Conservation (phyloP, 2,888 invertebrate genomes). For the Caenorhabditis sp. region DNA sequence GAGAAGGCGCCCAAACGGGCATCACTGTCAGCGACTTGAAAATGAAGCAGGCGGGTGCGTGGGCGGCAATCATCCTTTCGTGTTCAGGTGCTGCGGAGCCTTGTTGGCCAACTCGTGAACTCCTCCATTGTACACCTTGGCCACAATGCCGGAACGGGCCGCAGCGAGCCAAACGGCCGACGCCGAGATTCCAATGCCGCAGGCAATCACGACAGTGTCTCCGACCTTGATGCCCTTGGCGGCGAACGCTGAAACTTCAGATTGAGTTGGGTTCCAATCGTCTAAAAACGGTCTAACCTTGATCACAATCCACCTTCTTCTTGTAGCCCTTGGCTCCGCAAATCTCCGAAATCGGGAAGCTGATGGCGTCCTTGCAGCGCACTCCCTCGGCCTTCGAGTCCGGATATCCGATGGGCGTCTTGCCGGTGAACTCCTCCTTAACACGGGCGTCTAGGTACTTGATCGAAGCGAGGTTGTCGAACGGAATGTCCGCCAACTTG, state of each 20-base stretch:
- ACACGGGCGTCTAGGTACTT: slow-evolving; percentile 50
- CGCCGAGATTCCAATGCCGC: slow-evolving; percentile 48
- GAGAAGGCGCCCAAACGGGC: no score
- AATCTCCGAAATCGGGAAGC: slow-evolving; percentile 52
- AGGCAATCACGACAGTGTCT: slow-evolving; percentile 44
- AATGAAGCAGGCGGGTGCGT: slow-evolving; percentile 6
- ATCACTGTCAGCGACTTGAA: slow-evolving; percentile 32
- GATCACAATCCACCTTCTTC: slow-evolving; percentile 58
- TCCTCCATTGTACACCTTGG: slow-evolving; percentile 54
- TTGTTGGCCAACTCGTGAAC: slow-evolving; percentile 49
- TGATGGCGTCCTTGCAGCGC: slow-evolving; percentile 50
- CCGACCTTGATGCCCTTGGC: slow-evolving; percentile 52
- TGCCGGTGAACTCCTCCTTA: slow-evolving; percentile 54
- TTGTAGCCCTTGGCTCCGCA: slow-evolving; percentile 56
- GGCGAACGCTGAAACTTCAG: slow-evolving; percentile 52
- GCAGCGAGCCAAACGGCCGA: slow-evolving; percentile 49
- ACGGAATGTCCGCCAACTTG: slow-evolving; percentile 47
- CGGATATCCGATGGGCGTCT: slow-evolving; percentile 53
- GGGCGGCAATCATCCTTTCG: slow-evolving; percentile 20
- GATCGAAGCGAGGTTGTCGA: slow-evolving; percentile 47
- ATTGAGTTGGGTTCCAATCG: no score
- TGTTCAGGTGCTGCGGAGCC: slow-evolving; percentile 50
- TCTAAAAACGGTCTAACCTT: slow-evolving; percentile 12
- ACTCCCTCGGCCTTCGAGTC: slow-evolving; percentile 40
- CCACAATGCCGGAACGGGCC: slow-evolving; percentile 46